Evolutionary conservation across 2,888 invertebrate species (phyloP), one percentile per base, ranked within the genome.

Genomic region (Serrognathus titanus): DNA sequence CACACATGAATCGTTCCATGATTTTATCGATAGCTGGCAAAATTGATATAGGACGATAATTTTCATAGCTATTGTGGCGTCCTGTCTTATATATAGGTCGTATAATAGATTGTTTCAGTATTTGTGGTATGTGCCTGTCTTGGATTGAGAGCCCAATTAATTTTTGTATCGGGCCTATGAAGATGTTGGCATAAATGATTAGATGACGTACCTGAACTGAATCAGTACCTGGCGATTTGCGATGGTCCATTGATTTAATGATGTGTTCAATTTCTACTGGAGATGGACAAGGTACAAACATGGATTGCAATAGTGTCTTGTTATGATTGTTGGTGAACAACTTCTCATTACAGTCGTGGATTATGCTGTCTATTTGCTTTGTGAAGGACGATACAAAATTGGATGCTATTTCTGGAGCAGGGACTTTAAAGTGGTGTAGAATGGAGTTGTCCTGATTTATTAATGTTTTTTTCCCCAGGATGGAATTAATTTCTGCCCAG

Each of bases 11-110:
- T 35, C 31, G n/a, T 35, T 48, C 35, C 6, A 48, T 20, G 24
- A 48, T 48, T 48, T 48, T 48, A 9, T 48, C 48, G 2, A 48
- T 10, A 24, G 48, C 6, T 35, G 48, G 11, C 11, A 48, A 31
- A 24, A 48, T 48, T 35, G 20, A 48, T 7, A 48, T 48, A 8
- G 48, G 48, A 8, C 48, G 24, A 35, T 48, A 48, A 11, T 48
- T 48, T 10, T 48, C 48, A 12, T 24, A 48, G 10, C 13, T 24
- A n/a, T 35, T 48, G 11, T 48, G n/a, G 1, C n/a, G 8, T 31
- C 35, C 48, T 9, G n/a, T 24, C 35, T 48, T 48, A 35, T 31
- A 48, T 31, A 48, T 48, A n/a, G 35, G 48, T 12, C 35, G 24
- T 12, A 48, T 35, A 13, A 48, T 48, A 48, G 48, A 24, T n/a